Percentiles rank a stretch among this genome's conserved stretches.
Evolutionary conservation across 2,797 vertebrate species (phyloP).

Genomic region (Diglossa cyanea): DNA sequence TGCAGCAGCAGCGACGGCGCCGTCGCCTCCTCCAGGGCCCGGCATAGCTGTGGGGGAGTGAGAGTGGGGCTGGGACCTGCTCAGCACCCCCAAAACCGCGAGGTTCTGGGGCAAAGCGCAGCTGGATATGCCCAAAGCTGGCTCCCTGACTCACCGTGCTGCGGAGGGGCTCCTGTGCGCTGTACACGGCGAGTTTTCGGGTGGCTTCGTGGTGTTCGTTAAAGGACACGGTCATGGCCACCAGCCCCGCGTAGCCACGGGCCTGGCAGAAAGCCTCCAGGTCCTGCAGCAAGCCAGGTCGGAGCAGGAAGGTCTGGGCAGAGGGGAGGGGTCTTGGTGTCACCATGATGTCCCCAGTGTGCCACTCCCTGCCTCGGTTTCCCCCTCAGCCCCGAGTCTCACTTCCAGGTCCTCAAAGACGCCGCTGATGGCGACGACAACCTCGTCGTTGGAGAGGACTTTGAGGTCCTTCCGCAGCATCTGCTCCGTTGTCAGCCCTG

Average conservation of each 20-base stretch:
- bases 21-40: slow-evolving; percentile 78
- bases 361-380: not conserved
- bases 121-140: accelerated
- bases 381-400: not conserved
- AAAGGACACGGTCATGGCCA: slow-evolving; percentile 87
- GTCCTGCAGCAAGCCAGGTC: slow-evolving; percentile 76
- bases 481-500: slow-evolving; percentile 88
- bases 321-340: accelerated
- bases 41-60: slow-evolving; percentile 76
- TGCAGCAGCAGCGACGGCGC: slow-evolving; percentile 76
- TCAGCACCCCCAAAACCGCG: accelerated
- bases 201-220: slow-evolving; percentile 76
- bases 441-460: slow-evolving; percentile 65
- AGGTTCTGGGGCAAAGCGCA: accelerated
- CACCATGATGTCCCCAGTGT: accelerated
- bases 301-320: slow-evolving; percentile 81
- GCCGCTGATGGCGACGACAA: slow-evolving; percentile 78
- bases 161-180: slow-evolving; percentile 70
- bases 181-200: slow-evolving; percentile 86
- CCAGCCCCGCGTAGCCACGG: slow-evolving; percentile 74
- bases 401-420: slow-evolving; percentile 87
- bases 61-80: accelerated
- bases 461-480: slow-evolving; percentile 95
- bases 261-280: slow-evolving; percentile 82
- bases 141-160: slow-evolving; percentile 72